Base-by-base conservation (phyloP, 2,888 invertebrate species). In the Eupithecia centaureata region DNA sequence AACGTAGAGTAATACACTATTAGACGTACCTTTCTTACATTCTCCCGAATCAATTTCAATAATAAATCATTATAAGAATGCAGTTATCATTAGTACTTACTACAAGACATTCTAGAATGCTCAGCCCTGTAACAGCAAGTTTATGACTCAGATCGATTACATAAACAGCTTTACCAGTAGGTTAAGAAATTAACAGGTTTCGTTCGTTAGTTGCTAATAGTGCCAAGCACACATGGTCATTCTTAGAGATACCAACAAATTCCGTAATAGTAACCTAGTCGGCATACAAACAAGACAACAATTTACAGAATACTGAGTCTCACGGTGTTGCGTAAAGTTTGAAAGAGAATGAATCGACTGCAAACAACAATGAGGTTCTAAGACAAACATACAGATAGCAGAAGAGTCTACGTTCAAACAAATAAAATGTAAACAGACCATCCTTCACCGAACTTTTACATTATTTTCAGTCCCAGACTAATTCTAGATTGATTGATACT, bases 291-390 rank as follows among this genome's bases (percentile, higher is more conserved):
- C 51, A 27, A 70, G 65, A 74, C 74, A 72, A 77, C 75, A 78
- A 76, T 78, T 75, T 71, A 77, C 75, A 65, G 72, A 61, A 33
- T n/a, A 56, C 32, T 54, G 33, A 33, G 30, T 86, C 86, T 81
- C 86, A 88, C 87, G 86, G 74, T 81, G 60, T 86, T 86, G 75
- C 78, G 79, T 81, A 86, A 85, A 54, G 33, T 30, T 28, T 13
- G 15, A 22, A 28, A 54, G 52, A 28, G 56, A 28, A 30, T 30
- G 30, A 56, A 56, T 56, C 32, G 32, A 56, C 56, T 32, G 56
- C 32, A 32, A 56, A 56, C 56, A 56, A 33, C 33, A 25, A 35
- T 22, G 22, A 18, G 10, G 1, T 18, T n/a, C 12, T 18, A 8
- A 22, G 1, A n/a, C 12, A 33, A 57, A 57, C 22, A 57, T 30